Percentiles rank a stretch among this genome's conserved stretches.
These are phyloP conservation scores for Chionomys nivalis DNA, from an alignment of 2,113 vertebrate genomes.

Conservation along the genomic window DNA sequence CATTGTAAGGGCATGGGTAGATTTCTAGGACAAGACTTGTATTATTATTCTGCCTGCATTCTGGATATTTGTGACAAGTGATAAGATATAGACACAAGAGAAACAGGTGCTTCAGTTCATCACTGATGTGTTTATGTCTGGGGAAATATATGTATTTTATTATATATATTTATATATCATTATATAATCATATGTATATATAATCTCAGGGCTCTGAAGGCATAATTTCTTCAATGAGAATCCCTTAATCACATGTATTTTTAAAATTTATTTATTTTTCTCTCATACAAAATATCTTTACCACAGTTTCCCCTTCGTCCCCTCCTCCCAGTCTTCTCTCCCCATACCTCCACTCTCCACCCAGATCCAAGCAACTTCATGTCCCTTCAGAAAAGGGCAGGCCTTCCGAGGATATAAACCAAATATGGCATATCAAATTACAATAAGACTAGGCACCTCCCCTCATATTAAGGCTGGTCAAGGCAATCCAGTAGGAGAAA, in stretches of 20 bases:
- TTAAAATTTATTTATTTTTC: neutral
- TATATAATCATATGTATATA: too few relatives aligned
- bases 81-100: neutral
- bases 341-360: neutral
- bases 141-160: neutral
- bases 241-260: neutral
- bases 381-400: neutral
- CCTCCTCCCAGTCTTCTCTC: neutral
- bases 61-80: neutral
- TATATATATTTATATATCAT: too few relatives aligned
- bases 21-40: neutral
- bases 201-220: neutral
- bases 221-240: neutral
- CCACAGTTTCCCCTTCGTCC: neutral
- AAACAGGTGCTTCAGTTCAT: neutral
- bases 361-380: neutral
- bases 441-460: neutral
- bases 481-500: neutral
- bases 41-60: neutral
- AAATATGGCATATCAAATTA: neutral
- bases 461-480: neutral
- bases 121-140: neutral
- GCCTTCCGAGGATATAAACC: neutral
- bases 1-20: neutral
- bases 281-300: neutral